Evolutionary conservation across 2,113 vertebrate species (phyloP).

Genomic region (Lophotis ruficrista): DNA sequence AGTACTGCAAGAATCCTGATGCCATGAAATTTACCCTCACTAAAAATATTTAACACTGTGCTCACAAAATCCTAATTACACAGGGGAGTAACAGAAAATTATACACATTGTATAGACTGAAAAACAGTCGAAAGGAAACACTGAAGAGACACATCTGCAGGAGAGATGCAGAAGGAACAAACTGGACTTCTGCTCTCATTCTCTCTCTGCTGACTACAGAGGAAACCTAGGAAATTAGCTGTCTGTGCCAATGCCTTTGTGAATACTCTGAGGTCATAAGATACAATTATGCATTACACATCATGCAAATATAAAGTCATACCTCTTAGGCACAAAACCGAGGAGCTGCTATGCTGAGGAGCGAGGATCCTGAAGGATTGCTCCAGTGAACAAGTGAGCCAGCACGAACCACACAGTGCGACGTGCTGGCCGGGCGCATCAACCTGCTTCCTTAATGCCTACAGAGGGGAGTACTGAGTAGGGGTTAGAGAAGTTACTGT

Average conservation of each 20-base stretch:
- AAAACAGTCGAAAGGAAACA: neutral
- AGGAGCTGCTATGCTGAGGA: neutral
- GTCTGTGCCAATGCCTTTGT: neutral
- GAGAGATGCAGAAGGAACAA: neutral
- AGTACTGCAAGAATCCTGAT: neutral
- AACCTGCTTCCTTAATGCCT: neutral
- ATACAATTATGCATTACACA: neutral
- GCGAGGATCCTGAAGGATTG: neutral
- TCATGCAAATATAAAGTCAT: neutral
- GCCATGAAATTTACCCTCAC: neutral
- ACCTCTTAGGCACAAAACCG: neutral
- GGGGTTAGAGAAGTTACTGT: neutral
- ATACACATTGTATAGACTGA: neutral
- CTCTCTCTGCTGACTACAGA: neutral
- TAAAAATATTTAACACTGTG: neutral
- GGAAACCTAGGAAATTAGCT: neutral
- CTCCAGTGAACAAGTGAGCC: neutral
- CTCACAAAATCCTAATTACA: neutral
- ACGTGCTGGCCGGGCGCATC: fast-evolving
- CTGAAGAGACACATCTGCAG: neutral
- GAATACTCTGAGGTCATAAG: neutral
- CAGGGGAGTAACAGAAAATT: neutral
- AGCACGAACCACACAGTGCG: neutral
- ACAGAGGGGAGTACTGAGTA: neutral
- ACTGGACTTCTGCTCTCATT: neutral